Evolutionary conservation across 2,797 vertebrate genomes (phyloP), one percentile per base, ranked within the genome.

Genomic region (Catostomus latipinnis): DNA sequence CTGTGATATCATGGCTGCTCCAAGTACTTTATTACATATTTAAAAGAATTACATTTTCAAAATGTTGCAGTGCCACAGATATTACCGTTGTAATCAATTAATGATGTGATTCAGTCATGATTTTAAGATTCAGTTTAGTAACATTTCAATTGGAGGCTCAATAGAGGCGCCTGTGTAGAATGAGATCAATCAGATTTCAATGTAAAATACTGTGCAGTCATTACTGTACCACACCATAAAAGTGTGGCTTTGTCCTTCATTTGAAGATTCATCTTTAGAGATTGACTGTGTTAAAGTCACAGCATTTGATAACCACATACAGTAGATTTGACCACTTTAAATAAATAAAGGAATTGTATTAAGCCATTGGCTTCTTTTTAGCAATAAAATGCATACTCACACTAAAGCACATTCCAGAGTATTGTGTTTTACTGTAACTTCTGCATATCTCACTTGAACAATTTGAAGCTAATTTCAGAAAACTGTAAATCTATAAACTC

Each of bases 371-470:
- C 89, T 86, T 89, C 87, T 85, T 83, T 84, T 87, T 76, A 90
- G 85, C 87, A 92, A 91, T 92, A 87, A 90, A 91, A 87, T 91
- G 88, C 89, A 84, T 91, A 87, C 89, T 92, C 90, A 94, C 94
- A 95, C 95, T 92, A 91, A 94, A 85, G 91, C 88, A 90, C 93
- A 95, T 96, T 96, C 94, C 94, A 92, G 91, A 91, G 92, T 91
- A 89, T 78, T 86, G 91, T n/a, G 9, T 48, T 49, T 62, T 56
- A 70, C 54, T 62, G 45, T 71, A 68, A 60, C 13, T 69, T 76
- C 73, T 71, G 58, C 80, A 45, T 76, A 16, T 13, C 48, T 58
- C 73, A 65, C 13, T n/a, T 11, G 46, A 54, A 50, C 8, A 6
- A n/a, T 14, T 74, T 70, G 58, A 48, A 56, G 13, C 13, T 68